A percentile compares a stretch with the other conserved stretches of the same genome.
phyloP scores from a whole-genome alignment of 2,888 invertebrate species.

The Anoncus sp. region DNA sequence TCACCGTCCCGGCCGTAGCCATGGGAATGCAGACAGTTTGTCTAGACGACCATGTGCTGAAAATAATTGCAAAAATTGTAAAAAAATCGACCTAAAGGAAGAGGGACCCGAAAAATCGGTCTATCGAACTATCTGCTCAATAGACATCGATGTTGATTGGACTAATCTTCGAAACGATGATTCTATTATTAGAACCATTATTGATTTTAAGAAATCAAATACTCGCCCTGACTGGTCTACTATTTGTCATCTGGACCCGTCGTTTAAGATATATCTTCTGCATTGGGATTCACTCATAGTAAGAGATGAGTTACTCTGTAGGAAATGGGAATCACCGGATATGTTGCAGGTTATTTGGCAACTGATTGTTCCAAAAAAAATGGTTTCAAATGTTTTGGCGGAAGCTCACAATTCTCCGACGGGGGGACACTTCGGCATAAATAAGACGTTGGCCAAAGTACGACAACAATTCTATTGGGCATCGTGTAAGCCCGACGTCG shows the following conservation, averaged over 20 bases:
- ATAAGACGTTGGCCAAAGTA: slow-evolving; percentile 66
- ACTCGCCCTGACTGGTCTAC: too few relatives aligned
- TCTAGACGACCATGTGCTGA: slow-evolving; percentile 62
- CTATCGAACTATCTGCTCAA: too few relatives aligned
- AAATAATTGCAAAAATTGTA: neutral
- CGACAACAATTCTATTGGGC: slow-evolving; percentile 67
- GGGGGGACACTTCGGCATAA: slow-evolving; percentile 69
- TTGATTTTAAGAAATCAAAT: too few relatives aligned
- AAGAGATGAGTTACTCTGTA: slow-evolving; percentile 47
- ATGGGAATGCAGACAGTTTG: slow-evolving; percentile 67
- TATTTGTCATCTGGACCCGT: slow-evolving; percentile 15
- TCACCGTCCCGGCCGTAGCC: slow-evolving; percentile 64
- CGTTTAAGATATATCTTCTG: slow-evolving; percentile 54
- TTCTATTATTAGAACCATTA: too few relatives aligned
- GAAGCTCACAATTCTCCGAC: slow-evolving; percentile 61
- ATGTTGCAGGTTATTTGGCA: too few relatives aligned
- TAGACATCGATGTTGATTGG: too few relatives aligned
- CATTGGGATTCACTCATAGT: slow-evolving; percentile 51
- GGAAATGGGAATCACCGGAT: slow-evolving; percentile 48
- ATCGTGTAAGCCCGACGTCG: slow-evolving; percentile 48
- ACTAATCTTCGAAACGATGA: too few relatives aligned
- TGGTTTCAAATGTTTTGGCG: too few relatives aligned
- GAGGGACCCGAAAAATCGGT: too few relatives aligned
- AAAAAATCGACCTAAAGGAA: too few relatives aligned
- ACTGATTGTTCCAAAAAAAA: too few relatives aligned